Percentiles rank a stretch among this genome's conserved stretches.
phyloP scores from a whole-genome alignment of 1,140 invertebrate species.

The Pomacea maculata region DNA sequence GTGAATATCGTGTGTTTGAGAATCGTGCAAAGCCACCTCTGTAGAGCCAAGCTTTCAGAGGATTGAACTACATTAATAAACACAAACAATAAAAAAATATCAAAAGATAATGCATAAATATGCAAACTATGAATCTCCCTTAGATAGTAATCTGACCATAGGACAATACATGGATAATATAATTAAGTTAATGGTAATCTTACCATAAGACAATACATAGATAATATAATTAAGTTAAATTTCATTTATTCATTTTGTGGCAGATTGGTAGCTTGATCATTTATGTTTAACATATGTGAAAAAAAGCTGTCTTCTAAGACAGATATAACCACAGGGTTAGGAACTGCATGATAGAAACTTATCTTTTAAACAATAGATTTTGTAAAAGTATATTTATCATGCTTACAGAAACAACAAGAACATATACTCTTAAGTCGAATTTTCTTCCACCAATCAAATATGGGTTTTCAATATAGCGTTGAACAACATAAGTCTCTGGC shows the following conservation, averaged over 20 bases:
- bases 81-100: not conserved
- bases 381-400: not conserved
- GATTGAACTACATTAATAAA: slow-evolving; percentile 59
- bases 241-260: too few relatives aligned
- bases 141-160: too few relatives aligned
- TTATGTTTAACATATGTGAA: too few relatives aligned
- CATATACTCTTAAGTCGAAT: slow-evolving; percentile 66
- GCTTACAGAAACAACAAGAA: slow-evolving; percentile 63
- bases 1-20: slow-evolving; percentile 67
- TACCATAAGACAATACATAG: too few relatives aligned
- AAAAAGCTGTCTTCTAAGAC: too few relatives aligned
- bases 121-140: not conserved
- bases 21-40: slow-evolving; percentile 69
- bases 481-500: slow-evolving; percentile 65
- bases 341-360: too few relatives aligned
- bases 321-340: too few relatives aligned
- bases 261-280: too few relatives aligned
- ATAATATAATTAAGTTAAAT: too few relatives aligned
- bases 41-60: slow-evolving; percentile 68
- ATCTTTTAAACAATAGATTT: too few relatives aligned
- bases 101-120: not conserved
- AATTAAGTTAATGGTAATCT: not conserved
- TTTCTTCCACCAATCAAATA: slow-evolving; percentile 65
- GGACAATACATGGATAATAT: not conserved
- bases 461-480: slow-evolving; percentile 65